Base-by-base conservation (phyloP, 2,888 invertebrate species). In the Xiphydria camelus region DNA sequence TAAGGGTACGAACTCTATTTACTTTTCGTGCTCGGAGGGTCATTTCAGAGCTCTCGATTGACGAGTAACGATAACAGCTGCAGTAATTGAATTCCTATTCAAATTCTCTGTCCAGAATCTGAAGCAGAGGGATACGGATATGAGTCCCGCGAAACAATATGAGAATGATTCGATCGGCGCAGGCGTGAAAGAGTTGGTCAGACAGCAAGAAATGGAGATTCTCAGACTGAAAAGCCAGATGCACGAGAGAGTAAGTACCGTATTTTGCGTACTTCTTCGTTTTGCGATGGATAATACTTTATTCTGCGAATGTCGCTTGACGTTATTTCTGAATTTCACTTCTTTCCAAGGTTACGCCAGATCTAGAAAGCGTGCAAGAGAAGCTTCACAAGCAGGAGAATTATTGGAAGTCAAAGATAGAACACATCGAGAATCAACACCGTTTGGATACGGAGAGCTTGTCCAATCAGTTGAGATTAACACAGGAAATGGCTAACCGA, bases 161-260 rank as follows among this genome's bases (percentile, higher is more conserved):
- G 73, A 68, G 21, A 76, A 76, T 25, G 55, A 69, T 2, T 66
- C 67, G 39, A 68, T 72, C 60, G 78, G 78, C 57, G 71, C 75
- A 34, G 70, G 77, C 46, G 59, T 81, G 14, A 76, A 78, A 41
- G 66, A 68, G 37, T 76, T 80, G 15, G 76, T 82, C 45, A 76
- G 75, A 56, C 75, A 80, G 48, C 83, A 83, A 61, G 80, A 81
- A 35, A 66, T 68, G 35, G 81, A 83, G 74, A 80, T 83, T 59
- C 56, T 70, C 25, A 62, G 67, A 44, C 59, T 83, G 10, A 78
- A 77, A 62, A 76, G 78, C 47, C 79, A 81, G 58, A 55, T 83
- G 12, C 66, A 67, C 21, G 75, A 78, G 55, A 71, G 74, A 42
- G 78, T 78, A 68, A 42, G 31, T 49, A 40, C 10, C n/a, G n/a